These are phyloP conservation scores for Dermolepida albohirtum DNA, from an alignment of 2,888 invertebrate species.

Conservation along the genomic window DNA sequence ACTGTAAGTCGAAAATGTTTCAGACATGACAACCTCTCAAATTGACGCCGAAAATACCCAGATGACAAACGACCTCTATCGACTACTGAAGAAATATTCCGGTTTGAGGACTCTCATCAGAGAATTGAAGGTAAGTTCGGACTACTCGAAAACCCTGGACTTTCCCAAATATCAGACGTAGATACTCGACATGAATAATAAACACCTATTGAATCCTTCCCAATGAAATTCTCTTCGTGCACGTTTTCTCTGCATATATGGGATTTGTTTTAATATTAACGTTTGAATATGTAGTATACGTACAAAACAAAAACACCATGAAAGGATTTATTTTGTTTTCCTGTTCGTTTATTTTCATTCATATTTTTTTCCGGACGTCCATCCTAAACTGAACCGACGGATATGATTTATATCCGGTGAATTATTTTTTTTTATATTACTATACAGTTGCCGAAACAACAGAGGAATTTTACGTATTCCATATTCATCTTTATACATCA, in stretches of 20 bases:
- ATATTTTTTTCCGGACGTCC: slow-evolving; percentile 31
- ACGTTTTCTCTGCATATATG: too few species aligned
- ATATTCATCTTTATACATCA: slow-evolving; percentile 31
- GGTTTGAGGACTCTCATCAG: slow-evolving; percentile 89
- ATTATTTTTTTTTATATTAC: slow-evolving; percentile 9
- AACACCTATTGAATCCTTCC: too few species aligned
- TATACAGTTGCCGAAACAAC: not conserved
- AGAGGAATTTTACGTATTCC: slow-evolving; percentile 22
- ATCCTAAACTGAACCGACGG: slow-evolving; percentile 13
- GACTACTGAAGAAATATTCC: slow-evolving; percentile 91
- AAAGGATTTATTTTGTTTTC: too few species aligned
- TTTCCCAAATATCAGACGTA: not conserved
- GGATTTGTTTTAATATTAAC: too few species aligned
- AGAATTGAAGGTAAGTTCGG: slow-evolving; percentile 79
- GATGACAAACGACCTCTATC: slow-evolving; percentile 93
- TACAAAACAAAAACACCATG: too few species aligned
- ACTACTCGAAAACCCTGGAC: not conserved
- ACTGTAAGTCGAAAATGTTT: slow-evolving; percentile 56
- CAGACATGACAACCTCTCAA: slow-evolving; percentile 93
- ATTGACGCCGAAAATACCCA: slow-evolving; percentile 94
- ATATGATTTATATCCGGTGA: slow-evolving; percentile 17
- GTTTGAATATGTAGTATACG: too few species aligned
- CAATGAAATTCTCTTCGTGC: too few species aligned
- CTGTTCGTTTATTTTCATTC: not conserved
- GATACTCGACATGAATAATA: too few species aligned